A percentile compares a stretch with the other conserved stretches of the same genome.
phyloP scores from a whole-genome alignment of 2,113 vertebrate species.

The Phoxinus phoxinus region DNA sequence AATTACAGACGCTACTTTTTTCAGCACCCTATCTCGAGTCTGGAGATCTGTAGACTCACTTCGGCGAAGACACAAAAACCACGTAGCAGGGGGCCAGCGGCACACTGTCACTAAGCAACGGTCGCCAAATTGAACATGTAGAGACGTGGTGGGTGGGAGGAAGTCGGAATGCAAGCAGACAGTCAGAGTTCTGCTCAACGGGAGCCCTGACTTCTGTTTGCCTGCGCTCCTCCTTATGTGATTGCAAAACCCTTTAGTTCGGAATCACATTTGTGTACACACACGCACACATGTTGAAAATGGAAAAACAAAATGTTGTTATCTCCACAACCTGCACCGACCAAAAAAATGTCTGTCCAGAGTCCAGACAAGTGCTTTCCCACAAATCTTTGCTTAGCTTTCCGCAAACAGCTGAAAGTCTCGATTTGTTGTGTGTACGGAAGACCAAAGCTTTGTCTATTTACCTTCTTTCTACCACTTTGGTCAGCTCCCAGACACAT shows the following conservation, averaged over 20 bases:
- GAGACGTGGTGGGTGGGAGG: slow-evolving; percentile 42
- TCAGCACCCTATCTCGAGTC: slow-evolving; percentile 74
- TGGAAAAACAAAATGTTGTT: slow-evolving; percentile 14
- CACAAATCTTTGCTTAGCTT: slow-evolving; percentile 29
- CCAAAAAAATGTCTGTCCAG: slow-evolving; percentile 10
- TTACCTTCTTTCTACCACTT: slow-evolving; percentile 65
- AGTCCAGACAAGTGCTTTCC: slow-evolving; percentile 11
- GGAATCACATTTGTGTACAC: neutral
- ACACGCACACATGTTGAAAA: neutral
- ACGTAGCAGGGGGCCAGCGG: slow-evolving; percentile 63
- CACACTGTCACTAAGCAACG: slow-evolving; percentile 72
- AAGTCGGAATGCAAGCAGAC: slow-evolving; percentile 30
- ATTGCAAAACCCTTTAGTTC: neutral
- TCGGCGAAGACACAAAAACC: slow-evolving; percentile 72
- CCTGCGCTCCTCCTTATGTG: neutral
- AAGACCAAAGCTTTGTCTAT: slow-evolving; percentile 58
- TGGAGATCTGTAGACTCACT: slow-evolving; percentile 71
- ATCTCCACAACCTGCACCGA: neutral
- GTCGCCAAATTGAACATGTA: slow-evolving; percentile 50
- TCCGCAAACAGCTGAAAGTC: slow-evolving; percentile 40
- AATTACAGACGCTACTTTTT: slow-evolving; percentile 79
- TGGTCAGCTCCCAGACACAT: slow-evolving; percentile 69
- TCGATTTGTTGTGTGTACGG: slow-evolving; percentile 51
- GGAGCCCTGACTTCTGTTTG: slow-evolving; percentile 14
- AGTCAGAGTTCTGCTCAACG: neutral